Evolutionary conservation across 2,888 invertebrate species (phyloP).

Genomic region (Ctenicera cuprea): DNA sequence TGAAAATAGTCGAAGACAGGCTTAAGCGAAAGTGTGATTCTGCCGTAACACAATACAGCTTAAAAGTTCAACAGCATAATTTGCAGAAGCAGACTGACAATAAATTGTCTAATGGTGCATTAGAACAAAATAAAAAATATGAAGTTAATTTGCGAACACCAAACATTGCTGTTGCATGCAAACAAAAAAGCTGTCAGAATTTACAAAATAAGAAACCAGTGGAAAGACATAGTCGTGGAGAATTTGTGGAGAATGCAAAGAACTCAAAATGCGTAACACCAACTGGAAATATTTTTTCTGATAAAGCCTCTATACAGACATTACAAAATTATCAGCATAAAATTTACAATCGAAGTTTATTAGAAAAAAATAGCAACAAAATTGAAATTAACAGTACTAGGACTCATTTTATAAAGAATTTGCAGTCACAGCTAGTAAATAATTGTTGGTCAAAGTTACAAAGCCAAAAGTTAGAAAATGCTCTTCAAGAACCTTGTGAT

Average conservation of each 20-base stretch:
- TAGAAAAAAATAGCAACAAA: conserved; percentile 9
- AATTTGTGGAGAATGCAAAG: conserved; percentile 44
- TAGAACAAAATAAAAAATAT: neutral
- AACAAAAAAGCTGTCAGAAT: conserved; percentile 35
- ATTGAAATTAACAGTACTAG: neutral
- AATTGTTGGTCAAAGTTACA: conserved; percentile 7
- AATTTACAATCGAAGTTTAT: conserved; percentile 7
- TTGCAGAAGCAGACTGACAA: conserved; percentile 8
- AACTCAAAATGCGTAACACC: neutral
- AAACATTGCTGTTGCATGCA: neutral
- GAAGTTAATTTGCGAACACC: neutral
- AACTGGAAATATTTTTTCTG: neutral
- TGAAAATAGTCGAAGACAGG: conserved; percentile 78
- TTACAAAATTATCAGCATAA: neutral
- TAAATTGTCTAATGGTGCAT: conserved; percentile 15
- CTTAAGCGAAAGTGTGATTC: conserved; percentile 75
- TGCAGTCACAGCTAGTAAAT: neutral
- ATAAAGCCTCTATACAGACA: neutral
- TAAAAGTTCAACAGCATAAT: conserved; percentile 59
- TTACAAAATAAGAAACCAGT: conserved; percentile 30
- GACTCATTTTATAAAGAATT: conserved; percentile 6
- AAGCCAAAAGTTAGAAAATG: conserved; percentile 12
- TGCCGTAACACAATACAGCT: conserved; percentile 72
- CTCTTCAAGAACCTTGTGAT: neutral
- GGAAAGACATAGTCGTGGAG: neutral